Conservation (phyloP, 2,888 invertebrate genomes). For the Apomyelois bistriatella region DNA sequence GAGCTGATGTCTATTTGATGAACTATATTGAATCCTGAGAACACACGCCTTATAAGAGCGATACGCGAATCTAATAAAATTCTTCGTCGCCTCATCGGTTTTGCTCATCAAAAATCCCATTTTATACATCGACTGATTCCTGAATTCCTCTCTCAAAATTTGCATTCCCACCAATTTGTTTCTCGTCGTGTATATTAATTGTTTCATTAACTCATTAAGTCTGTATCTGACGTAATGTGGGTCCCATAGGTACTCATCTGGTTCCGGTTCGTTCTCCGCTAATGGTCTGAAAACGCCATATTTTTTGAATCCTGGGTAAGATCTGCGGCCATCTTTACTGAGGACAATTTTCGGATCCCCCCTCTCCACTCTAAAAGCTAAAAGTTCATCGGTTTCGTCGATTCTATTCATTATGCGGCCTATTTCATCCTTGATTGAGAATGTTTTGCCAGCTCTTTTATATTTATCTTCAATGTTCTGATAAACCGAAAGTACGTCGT, state of each 20-base stretch:
- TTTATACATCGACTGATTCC: conserved; percentile 36
- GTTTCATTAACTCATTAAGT: conserved; percentile 49
- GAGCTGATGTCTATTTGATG: neutral
- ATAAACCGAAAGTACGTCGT: conserved; percentile 34
- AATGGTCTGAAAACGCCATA: neutral
- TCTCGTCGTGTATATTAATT: conserved; percentile 48
- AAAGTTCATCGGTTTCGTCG: conserved; percentile 43
- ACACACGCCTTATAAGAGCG: conserved; percentile 28
- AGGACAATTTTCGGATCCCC: conserved; percentile 28
- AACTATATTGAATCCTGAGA: conserved; percentile 1
- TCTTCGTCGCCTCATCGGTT: conserved; percentile 28
- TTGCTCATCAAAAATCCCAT: conserved; percentile 55
- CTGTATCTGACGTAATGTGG: conserved; percentile 30
- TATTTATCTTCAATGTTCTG: conserved; percentile 33
- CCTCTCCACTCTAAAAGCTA: conserved; percentile 34
- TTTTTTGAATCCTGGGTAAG: neutral
- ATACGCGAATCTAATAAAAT: conserved; percentile 22
- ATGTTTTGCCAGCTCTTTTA: conserved; percentile 25
- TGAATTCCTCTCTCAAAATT: conserved; percentile 29
- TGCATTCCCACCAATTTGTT: conserved; percentile 53
- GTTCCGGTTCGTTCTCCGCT: neutral
- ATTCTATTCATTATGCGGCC: conserved; percentile 33
- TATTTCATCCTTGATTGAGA: conserved; percentile 27
- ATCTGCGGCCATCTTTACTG: conserved; percentile 25
- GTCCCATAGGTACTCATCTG: conserved; percentile 18